Evolutionary conservation across 2,797 vertebrate species (phyloP).

Genomic region (Phalloptychus januarius): DNA sequence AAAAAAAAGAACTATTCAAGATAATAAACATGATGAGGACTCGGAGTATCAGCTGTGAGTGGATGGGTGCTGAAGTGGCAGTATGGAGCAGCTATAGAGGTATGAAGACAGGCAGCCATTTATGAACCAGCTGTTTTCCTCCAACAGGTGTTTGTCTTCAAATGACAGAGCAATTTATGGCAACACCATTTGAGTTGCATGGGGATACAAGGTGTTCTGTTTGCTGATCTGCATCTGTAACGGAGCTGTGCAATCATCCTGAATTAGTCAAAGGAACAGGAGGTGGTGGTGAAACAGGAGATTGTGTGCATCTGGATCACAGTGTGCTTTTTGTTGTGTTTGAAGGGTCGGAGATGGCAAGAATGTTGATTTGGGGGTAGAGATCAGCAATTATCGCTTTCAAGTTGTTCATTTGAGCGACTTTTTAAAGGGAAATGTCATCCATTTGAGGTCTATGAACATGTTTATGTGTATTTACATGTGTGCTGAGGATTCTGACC

Average conservation of each 20-base stretch:
- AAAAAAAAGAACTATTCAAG: slow-evolving; percentile 1
- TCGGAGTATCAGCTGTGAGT: slow-evolving; percentile 20
- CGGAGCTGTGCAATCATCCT: slow-evolving; percentile 50
- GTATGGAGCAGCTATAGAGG: slow-evolving; percentile 20
- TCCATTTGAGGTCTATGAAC: background rate
- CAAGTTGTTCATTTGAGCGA: background rate
- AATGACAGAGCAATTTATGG: slow-evolving; percentile 45
- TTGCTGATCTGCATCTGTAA: slow-evolving; percentile 59
- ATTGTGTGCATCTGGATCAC: slow-evolving; percentile 11
- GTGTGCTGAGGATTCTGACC: background rate
- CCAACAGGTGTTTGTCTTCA: slow-evolving; percentile 52
- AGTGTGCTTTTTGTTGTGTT: slow-evolving; percentile 13
- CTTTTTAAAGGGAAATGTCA: background rate
- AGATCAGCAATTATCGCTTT: background rate
- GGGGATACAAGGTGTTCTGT: slow-evolving; percentile 24
- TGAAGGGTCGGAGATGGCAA: background rate
- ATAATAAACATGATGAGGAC: slow-evolving; percentile 31
- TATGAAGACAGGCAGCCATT: slow-evolving; percentile 18
- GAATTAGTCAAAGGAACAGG: slow-evolving; percentile 69
- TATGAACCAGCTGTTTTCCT: slow-evolving; percentile 54
- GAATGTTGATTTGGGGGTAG: background rate
- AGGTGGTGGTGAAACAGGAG: slow-evolving; percentile 62
- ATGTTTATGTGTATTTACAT: background rate
- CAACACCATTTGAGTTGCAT: background rate
- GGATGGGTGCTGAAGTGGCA: slow-evolving; percentile 4